phyloP scores from a whole-genome alignment of 2,797 vertebrate genomes.

The Falco cherrug region DNA sequence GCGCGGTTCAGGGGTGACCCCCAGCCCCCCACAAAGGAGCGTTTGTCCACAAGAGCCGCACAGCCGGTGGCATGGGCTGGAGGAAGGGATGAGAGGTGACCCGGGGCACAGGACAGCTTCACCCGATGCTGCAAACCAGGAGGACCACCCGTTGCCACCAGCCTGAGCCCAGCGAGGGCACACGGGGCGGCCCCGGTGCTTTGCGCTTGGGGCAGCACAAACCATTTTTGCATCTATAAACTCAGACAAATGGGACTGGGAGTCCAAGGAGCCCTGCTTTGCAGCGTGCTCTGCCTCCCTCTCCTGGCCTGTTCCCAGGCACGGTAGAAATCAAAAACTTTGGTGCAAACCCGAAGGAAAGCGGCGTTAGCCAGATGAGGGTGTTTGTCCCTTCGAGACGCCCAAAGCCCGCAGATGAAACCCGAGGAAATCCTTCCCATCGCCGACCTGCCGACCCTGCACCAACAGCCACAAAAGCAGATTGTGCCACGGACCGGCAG shows the following conservation, averaged over 20 bases:
- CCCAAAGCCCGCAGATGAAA: rapidly evolving
- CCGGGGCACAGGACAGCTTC: neutral
- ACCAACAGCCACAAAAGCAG: neutral
- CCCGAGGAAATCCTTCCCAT: neutral
- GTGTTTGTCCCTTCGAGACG: rapidly evolving
- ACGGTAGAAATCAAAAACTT: rapidly evolving
- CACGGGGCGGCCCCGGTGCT: too few species aligned
- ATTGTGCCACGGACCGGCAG: rapidly evolving
- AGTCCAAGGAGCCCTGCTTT: neutral
- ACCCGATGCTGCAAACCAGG: rapidly evolving
- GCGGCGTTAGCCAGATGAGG: rapidly evolving
- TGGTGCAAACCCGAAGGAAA: rapidly evolving
- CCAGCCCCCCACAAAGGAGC: rapidly evolving
- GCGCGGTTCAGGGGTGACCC: rapidly evolving
- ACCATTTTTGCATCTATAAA: rapidly evolving
- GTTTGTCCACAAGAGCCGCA: rapidly evolving
- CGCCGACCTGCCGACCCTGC: rapidly evolving
- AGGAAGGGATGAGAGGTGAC: rapidly evolving
- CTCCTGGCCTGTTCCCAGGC: slow-evolving; percentile 62
- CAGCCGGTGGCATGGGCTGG: rapidly evolving
- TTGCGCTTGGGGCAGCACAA: rapidly evolving
- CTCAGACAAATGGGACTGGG: rapidly evolving
- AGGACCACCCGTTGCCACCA: rapidly evolving
- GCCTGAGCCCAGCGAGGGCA: neutral
- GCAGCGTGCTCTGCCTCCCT: slow-evolving; percentile 71